Evolutionary conservation across 1,140 invertebrate species (phyloP).

Genomic region (Macrotrachela quadricornifera): DNA sequence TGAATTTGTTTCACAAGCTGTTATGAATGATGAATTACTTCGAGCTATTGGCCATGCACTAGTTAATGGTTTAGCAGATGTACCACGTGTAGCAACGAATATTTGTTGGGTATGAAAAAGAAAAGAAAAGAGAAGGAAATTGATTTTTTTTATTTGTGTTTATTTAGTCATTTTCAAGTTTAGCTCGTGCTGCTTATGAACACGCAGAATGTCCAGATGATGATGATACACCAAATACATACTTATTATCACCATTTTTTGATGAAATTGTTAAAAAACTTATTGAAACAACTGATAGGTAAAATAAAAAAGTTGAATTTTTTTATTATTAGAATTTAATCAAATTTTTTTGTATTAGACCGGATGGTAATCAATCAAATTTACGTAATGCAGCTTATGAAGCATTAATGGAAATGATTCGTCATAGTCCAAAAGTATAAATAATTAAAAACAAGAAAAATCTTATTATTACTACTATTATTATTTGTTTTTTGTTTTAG

Average conservation of each 20-base stretch:
- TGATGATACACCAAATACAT: constrained; percentile 57
- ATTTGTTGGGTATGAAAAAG: constrained; percentile 73
- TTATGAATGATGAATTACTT: constrained; percentile 58
- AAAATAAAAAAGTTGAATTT: no score
- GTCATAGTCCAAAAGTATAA: constrained; percentile 82
- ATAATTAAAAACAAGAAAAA: no score
- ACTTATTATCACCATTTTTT: constrained; percentile 74
- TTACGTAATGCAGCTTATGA: constrained; percentile 87
- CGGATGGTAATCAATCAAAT: constrained; percentile 48
- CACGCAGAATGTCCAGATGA: constrained; percentile 22
- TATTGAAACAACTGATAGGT: constrained; percentile 63
- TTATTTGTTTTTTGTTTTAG: no score
- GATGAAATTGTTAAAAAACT: constrained; percentile 73
- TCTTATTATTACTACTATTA: no score
- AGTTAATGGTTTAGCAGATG: constrained; percentile 57
- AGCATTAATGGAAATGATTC: constrained; percentile 98
- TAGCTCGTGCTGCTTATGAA: no score
- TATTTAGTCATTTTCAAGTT: constrained; percentile 30
- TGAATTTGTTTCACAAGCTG: constrained; percentile 83
- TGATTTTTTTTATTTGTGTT: no score
- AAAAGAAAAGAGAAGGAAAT: no score
- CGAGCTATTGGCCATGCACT: constrained; percentile 63
- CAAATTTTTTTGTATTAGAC: constrained; percentile 14
- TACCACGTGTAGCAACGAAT: constrained; percentile 85
- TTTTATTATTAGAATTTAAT: no score